A percentile compares a stretch with the other conserved stretches of the same genome.
Conservation (phyloP, 2,888 invertebrate species). For the Drosophila multiciliata region DNA sequence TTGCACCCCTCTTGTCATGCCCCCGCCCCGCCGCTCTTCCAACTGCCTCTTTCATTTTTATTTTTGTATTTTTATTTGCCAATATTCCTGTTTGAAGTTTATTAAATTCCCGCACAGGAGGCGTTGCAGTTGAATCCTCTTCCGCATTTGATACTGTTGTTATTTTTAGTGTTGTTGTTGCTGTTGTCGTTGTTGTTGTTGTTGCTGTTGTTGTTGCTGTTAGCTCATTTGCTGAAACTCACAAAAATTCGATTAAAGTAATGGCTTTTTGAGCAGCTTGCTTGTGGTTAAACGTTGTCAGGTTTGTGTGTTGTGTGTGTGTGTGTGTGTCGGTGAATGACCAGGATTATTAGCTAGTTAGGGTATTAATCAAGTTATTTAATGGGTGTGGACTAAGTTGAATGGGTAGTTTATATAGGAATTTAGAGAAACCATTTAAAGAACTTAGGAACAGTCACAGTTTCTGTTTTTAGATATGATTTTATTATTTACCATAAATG, state of each 20-base stretch:
- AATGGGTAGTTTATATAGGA: not conserved
- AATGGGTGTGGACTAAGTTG: not conserved
- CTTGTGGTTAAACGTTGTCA: constrained; percentile 13
- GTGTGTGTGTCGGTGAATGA: not conserved
- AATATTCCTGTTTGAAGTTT: constrained; percentile 60
- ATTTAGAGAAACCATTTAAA: not conserved
- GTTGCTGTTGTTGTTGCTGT: constrained; percentile 9
- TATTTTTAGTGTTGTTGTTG: constrained; percentile 1
- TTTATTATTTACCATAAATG: not conserved
- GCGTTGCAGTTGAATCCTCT: constrained; percentile 64
- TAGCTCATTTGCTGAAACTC: constrained; percentile 67
- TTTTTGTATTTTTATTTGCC: constrained; percentile 13
- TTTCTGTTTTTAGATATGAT: no score
- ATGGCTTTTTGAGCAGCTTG: constrained; percentile 59
- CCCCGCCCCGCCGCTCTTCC: not conserved
- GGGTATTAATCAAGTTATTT: not conserved
- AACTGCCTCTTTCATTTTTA: not conserved
- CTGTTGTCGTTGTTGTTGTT: constrained; percentile 4
- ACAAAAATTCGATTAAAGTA: constrained; percentile 75
- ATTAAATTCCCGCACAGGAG: constrained; percentile 56
- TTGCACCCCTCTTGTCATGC: constrained; percentile 24
- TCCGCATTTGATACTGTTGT: constrained; percentile 6
- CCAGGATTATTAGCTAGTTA: constrained; percentile 3
- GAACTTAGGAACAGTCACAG: not conserved
- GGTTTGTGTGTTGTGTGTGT: not conserved